These are phyloP conservation scores for Pantherophis vulpinus DNA, from an alignment of 2,797 vertebrate genomes.

Conservation along the genomic window DNA sequence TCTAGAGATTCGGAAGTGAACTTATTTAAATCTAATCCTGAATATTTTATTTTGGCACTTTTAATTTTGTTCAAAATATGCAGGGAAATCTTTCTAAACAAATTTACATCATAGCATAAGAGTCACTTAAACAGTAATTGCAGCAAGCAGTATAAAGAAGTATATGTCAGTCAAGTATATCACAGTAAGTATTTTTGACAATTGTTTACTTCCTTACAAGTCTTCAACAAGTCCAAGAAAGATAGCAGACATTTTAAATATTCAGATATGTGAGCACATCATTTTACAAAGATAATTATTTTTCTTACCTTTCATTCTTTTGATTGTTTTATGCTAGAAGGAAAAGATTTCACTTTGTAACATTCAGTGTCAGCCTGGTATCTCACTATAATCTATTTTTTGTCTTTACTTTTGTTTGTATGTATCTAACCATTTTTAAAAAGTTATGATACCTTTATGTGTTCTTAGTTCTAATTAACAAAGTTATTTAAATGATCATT, in stretches of 20 bases:
- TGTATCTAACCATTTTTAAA: not conserved
- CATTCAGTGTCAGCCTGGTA: not conserved
- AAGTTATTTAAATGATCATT: not conserved
- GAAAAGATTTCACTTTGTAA: slow-evolving; percentile 6
- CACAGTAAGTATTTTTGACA: slow-evolving; percentile 38
- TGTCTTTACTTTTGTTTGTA: not conserved
- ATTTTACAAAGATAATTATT: slow-evolving; percentile 36
- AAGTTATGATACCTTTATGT: not conserved
- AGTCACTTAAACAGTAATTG: slow-evolving; percentile 45
- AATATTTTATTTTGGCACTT: slow-evolving; percentile 42
- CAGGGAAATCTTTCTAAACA: slow-evolving; percentile 42
- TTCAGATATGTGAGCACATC: slow-evolving; percentile 7
- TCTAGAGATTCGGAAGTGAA: slow-evolving; percentile 34
- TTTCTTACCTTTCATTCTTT: not conserved
- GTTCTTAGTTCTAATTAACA: not conserved
- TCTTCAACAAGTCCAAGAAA: slow-evolving; percentile 39
- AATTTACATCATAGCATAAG: slow-evolving; percentile 24
- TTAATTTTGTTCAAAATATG: slow-evolving; percentile 37
- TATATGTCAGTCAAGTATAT: slow-evolving; percentile 7
- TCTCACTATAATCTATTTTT: not conserved
- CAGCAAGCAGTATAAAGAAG: slow-evolving; percentile 39
- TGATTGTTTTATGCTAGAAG: slow-evolving; percentile 15
- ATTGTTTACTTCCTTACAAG: slow-evolving; percentile 19
- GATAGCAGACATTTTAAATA: slow-evolving; percentile 7
- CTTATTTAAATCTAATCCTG: slow-evolving; percentile 23